Evolutionary conservation across 2,888 invertebrate genomes (phyloP).

Genomic region (Cerceris rybyensis): DNA sequence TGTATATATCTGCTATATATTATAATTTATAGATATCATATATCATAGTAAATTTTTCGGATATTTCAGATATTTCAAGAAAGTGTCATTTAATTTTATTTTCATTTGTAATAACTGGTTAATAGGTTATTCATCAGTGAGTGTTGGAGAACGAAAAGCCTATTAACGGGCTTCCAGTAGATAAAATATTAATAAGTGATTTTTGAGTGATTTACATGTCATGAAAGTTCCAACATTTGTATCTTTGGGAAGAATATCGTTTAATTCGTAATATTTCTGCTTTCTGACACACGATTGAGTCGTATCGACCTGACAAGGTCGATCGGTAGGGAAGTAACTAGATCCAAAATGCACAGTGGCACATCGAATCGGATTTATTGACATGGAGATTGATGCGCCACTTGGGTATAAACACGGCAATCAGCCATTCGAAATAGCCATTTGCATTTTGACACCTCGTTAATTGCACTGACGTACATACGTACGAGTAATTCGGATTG

Average conservation of each 20-base stretch:
- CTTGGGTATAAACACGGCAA: constrained; percentile 62
- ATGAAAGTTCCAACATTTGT: too few relatives aligned
- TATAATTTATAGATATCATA: too few relatives aligned
- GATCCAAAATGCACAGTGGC: constrained; percentile 19
- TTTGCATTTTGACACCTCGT: constrained; percentile 66
- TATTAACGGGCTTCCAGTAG: too few relatives aligned
- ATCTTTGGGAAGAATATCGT: too few relatives aligned
- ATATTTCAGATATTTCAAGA: too few relatives aligned
- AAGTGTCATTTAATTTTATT: too few relatives aligned
- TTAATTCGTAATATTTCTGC: not conserved
- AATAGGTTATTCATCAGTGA: too few relatives aligned
- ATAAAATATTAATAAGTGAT: too few relatives aligned
- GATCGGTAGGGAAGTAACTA: constrained; percentile 4
- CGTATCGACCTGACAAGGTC: constrained; percentile 15
- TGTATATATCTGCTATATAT: too few relatives aligned
- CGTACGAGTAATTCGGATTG: not conserved
- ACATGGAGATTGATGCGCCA: constrained; percentile 61
- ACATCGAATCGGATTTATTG: constrained; percentile 57
- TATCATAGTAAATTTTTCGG: too few relatives aligned
- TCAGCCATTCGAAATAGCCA: constrained; percentile 60
- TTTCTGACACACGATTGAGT: not conserved
- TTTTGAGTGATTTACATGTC: too few relatives aligned
- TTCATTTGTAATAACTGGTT: too few relatives aligned
- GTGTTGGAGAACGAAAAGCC: constrained; percentile 29
- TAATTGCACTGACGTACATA: constrained; percentile 49